Evolutionary conservation across 2,888 invertebrate genomes (phyloP).

Genomic region (Altica lythri): DNA sequence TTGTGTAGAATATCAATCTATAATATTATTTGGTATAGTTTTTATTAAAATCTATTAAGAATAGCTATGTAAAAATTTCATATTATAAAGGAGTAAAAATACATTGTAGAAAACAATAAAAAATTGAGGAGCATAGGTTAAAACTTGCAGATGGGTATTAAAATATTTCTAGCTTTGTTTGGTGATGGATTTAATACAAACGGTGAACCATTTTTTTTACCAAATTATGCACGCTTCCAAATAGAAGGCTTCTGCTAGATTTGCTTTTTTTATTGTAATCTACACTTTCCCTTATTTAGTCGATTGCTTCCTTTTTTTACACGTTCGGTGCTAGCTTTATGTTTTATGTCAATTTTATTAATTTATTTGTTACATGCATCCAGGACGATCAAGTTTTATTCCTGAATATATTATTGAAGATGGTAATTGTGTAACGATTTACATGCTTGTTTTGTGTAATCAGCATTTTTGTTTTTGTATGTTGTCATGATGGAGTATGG

Average conservation of each 20-base stretch:
- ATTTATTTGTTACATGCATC: slow-evolving; percentile 48
- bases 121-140: no score
- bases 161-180: no score
- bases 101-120: no score
- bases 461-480: slow-evolving; percentile 14
- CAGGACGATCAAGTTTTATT: slow-evolving; percentile 55
- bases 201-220: no score
- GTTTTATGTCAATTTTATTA: slow-evolving; percentile 6
- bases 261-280: neutral
- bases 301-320: neutral
- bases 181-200: no score
- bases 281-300: neutral
- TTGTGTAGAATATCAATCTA: no score
- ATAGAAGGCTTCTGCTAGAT: neutral
- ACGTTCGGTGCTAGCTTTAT: neutral
- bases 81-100: no score
- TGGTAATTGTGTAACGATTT: slow-evolving; percentile 45
- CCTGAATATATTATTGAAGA: slow-evolving; percentile 55
- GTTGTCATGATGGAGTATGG: no score
- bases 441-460: slow-evolving; percentile 16
- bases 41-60: no score
- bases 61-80: no score
- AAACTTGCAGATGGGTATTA: no score
- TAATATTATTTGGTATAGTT: no score
- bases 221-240: neutral